Percentiles rank a stretch among this genome's conserved stretches.
Evolutionary conservation across 2,888 invertebrate genomes (phyloP).

Genomic region (Zaprionus lineosus): DNA sequence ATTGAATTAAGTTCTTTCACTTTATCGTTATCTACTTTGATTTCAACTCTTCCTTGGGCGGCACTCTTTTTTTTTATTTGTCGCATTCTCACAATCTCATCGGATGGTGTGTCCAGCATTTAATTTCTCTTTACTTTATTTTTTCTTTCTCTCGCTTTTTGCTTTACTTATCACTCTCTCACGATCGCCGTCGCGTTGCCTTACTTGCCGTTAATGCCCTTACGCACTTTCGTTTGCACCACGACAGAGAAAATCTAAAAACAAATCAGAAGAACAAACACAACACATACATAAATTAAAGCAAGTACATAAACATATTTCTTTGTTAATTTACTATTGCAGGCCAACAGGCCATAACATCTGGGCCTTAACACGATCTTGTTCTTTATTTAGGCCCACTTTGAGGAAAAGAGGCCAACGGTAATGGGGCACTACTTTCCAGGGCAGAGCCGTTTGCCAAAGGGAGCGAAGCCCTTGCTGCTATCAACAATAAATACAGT

Average conservation of each 20-base stretch:
- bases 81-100: no score
- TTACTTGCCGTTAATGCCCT: constrained; percentile 21
- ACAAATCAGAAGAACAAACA: constrained; percentile 34
- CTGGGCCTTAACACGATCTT: constrained; percentile 23
- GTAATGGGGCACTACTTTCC: neutral
- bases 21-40: no score
- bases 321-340: neutral
- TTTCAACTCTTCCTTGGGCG: constrained; percentile 22
- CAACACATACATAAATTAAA: constrained; percentile 17
- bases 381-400: constrained; percentile 17
- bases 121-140: neutral
- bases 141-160: constrained; percentile 18
- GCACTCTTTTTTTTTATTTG: constrained; percentile 31
- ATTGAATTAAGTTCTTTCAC: no score
- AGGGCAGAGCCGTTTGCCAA: neutral
- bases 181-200: constrained; percentile 17
- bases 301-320: neutral
- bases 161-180: constrained; percentile 13
- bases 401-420: neutral
- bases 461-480: constrained; percentile 4
- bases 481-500: constrained; percentile 17
- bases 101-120: no score
- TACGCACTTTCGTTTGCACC: constrained; percentile 62
- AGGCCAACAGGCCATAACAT: constrained; percentile 48
- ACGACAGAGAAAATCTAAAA: constrained; percentile 56